Conservation (phyloP, 2,888 invertebrate genomes). For the Uloborus plumipes region DNA sequence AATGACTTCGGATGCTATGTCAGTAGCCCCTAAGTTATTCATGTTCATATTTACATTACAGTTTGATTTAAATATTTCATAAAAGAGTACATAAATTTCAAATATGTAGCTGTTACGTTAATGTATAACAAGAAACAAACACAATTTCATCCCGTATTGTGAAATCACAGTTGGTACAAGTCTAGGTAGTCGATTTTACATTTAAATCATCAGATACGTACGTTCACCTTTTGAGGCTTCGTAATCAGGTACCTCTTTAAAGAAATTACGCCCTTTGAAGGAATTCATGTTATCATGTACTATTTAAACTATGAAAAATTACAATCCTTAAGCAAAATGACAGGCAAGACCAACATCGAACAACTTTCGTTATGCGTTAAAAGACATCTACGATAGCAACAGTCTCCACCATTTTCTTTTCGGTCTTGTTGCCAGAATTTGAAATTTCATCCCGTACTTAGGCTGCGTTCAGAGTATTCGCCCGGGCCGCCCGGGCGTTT, state of each 20-base stretch:
- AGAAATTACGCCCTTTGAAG: conserved; percentile 30
- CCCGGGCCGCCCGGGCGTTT: too few relatives aligned
- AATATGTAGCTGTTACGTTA: not conserved
- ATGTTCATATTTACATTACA: conserved; percentile 56
- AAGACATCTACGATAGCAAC: conserved; percentile 25
- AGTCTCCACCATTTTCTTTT: conserved; percentile 57
- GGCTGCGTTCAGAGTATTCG: too few relatives aligned
- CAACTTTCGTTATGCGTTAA: not conserved
- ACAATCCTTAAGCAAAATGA: not conserved
- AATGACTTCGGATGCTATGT: conserved; percentile 82
- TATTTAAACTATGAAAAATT: not conserved
- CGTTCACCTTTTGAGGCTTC: conserved; percentile 56
- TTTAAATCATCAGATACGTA: conserved; percentile 60
- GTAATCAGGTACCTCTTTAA: conserved; percentile 38
- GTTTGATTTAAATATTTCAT: not conserved
- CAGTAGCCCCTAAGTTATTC: conserved; percentile 78
- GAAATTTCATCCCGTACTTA: too few relatives aligned
- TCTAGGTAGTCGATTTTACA: conserved; percentile 51
- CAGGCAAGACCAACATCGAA: not conserved
- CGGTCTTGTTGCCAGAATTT: conserved; percentile 29
- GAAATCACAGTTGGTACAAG: conserved; percentile 30
- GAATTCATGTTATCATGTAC: conserved; percentile 29
- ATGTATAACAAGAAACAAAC: too few relatives aligned
- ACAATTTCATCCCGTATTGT: not conserved
- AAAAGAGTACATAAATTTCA: conserved; percentile 17